Evolutionary conservation across 2,113 vertebrate genomes (phyloP).

Genomic region (Forbesichthys agassizii): DNA sequence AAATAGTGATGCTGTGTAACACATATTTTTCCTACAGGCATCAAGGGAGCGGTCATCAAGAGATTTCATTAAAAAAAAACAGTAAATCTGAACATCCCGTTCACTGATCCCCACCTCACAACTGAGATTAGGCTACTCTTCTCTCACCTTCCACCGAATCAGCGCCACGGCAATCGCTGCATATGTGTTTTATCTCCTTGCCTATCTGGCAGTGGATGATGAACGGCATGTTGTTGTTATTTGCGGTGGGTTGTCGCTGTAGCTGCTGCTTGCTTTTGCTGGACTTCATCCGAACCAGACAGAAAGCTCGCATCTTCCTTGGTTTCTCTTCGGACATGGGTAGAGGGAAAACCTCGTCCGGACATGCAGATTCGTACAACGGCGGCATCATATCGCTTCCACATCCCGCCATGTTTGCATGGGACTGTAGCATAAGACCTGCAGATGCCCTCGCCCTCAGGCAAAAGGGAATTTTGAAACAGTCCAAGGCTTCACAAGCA

Average conservation of each 20-base stretch:
- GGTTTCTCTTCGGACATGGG: constrained; percentile 71
- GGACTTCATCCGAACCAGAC: constrained; percentile 83
- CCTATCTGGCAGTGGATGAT: constrained; percentile 86
- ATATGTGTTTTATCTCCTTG: constrained; percentile 91
- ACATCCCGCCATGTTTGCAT: constrained; percentile 80
- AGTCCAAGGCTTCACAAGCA: not conserved
- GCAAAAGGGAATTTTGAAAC: constrained; percentile 35
- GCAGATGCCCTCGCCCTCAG: constrained; percentile 18
- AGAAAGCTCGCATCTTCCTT: constrained; percentile 83
- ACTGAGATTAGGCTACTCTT: not conserved
- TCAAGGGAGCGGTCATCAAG: constrained; percentile 32
- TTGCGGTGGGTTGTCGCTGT: constrained; percentile 48
- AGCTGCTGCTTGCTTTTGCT: constrained; percentile 51
- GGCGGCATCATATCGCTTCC: constrained; percentile 58
- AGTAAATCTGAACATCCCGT: not conserved
- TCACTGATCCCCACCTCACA: not conserved
- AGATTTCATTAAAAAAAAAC: not conserved
- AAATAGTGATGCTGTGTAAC: no score
- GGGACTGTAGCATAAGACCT: constrained; percentile 23
- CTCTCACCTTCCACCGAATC: constrained; percentile 85
- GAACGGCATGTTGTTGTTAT: constrained; percentile 84
- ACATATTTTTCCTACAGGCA: constrained; percentile 5
- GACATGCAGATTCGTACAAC: constrained; percentile 64
- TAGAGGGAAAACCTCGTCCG: constrained; percentile 56
- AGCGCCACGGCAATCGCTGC: constrained; percentile 88